Percentiles rank a stretch among this genome's conserved stretches.
These are phyloP conservation scores for Serripes groenlandicus DNA, from an alignment of 2,888 invertebrate genomes.

Conservation along the genomic window DNA sequence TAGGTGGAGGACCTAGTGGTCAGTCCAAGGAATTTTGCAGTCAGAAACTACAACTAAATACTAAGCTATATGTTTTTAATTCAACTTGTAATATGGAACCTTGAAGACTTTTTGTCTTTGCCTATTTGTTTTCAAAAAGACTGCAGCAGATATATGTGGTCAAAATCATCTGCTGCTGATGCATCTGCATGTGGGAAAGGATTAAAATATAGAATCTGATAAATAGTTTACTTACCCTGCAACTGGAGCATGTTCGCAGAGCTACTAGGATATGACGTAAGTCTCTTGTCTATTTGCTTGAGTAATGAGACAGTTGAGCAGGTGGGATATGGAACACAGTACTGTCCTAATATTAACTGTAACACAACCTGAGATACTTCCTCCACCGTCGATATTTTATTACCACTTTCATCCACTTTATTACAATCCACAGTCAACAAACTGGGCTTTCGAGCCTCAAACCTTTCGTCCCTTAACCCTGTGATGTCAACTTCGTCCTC, in stretches of 20 bases:
- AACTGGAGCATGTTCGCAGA: constrained; percentile 71
- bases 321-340: constrained; percentile 87
- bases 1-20: too few relatives aligned
- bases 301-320: constrained; percentile 67
- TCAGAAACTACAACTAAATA: too few relatives aligned
- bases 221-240: constrained; percentile 77
- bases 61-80: too few relatives aligned
- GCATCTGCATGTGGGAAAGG: too few relatives aligned
- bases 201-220: too few relatives aligned
- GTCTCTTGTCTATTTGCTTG: constrained; percentile 66
- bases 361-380: constrained; percentile 90
- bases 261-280: constrained; percentile 68
- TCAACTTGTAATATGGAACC: too few relatives aligned
- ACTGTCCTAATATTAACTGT: constrained; percentile 92
- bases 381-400: constrained; percentile 71
- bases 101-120: too few relatives aligned
- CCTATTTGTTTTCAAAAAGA: too few relatives aligned
- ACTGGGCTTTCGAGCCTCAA: constrained; percentile 84
- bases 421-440: constrained; percentile 79
- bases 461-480: constrained; percentile 87
- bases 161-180: too few relatives aligned
- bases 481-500: constrained; percentile 99
- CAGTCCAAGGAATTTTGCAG: too few relatives aligned
- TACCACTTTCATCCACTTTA: constrained; percentile 74
- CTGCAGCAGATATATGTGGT: too few relatives aligned